Base-by-base conservation (phyloP, 2,113 vertebrate genomes). In the Stigmatopora nigra region DNA sequence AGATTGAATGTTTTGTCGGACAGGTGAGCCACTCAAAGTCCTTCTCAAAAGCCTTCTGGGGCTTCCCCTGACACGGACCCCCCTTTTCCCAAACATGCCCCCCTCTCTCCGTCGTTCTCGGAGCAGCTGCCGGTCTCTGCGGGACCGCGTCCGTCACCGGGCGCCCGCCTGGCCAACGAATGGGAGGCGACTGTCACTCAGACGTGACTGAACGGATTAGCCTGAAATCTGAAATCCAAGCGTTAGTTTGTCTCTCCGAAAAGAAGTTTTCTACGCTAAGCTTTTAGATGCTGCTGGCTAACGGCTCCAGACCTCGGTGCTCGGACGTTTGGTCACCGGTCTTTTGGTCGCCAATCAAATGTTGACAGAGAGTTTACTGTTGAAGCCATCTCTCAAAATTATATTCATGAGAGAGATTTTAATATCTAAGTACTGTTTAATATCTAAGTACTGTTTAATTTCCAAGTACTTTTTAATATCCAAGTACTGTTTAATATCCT, bases 1-100 rank as follows among this genome's bases (percentile, higher is more conserved):
- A 92, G 94, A 96, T 94, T 93, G 91, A 92, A 93, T 94, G 92
- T 92, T 93, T 94, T 93, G 93, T 94, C 87, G 88, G 91, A 89
- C 89, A 93, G 90, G 93, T 91, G 85, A 91, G 90, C 85, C 88
- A 89, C 88, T 91, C 90, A 89, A 88, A 89, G 88, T 89, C 89
- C 72, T 68, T 81, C 82, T 81, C 89, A 82, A n/a, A n/a, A n/a
- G 88, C 92, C 92, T 92, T 89, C 63, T 68, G 92, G 91, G 92
- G 84, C 88, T 84, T 74, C 88, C 86, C 84, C 55, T 91, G 93
- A 92, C 91, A 92, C 92, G 36, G 85, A 82, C 82, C 55, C 38
- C 16, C 17, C 15, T 2, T 8, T 4, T 35, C 31, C 7, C 8
- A 11, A 20, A n/a, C 20, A 58, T 3, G 7, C 19, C 3, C 51